A percentile compares a stretch with the other conserved stretches of the same genome.
These are phyloP conservation scores for Torymus auratus DNA, from an alignment of 2,888 invertebrate genomes.

Conservation along the genomic window DNA sequence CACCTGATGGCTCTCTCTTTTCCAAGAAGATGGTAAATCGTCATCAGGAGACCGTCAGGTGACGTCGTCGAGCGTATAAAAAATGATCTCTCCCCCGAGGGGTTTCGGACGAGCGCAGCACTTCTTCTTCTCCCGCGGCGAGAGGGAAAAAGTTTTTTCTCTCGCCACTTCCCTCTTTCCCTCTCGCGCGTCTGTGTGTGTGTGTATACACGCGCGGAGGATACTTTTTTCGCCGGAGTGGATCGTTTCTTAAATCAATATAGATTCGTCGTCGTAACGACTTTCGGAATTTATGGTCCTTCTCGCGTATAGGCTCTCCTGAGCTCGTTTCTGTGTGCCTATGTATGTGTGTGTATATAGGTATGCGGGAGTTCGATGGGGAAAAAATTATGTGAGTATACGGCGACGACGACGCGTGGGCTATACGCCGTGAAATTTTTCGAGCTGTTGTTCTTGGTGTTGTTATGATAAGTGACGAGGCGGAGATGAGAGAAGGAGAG, in stretches of 20 bases:
- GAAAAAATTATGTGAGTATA: too few species aligned
- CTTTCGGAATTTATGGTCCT: slow-evolving; percentile 22
- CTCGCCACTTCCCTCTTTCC: not conserved
- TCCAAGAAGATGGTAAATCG: slow-evolving; percentile 30
- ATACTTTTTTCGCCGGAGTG: not conserved
- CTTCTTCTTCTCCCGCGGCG: not conserved
- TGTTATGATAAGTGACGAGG: too few species aligned
- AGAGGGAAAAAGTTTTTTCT: slow-evolving; percentile 6
- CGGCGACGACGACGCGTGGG: too few species aligned
- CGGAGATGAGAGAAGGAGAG: too few species aligned
- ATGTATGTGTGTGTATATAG: too few species aligned
- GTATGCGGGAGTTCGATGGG: too few species aligned
- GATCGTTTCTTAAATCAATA: slow-evolving; percentile 48
- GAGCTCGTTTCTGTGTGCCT: too few species aligned
- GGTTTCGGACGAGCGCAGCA: slow-evolving; percentile 7
- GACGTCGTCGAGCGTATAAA: slow-evolving; percentile 19
- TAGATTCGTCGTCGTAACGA: slow-evolving; percentile 22
- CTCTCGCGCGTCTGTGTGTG: not conserved
- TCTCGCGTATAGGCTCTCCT: too few species aligned
- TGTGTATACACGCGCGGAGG: not conserved
- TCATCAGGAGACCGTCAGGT: slow-evolving; percentile 27
- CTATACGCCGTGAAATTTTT: too few species aligned
- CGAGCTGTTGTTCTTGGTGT: too few species aligned
- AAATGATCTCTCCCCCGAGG: slow-evolving; percentile 35
- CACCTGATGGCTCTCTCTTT: not conserved